Evolutionary conservation across 2,888 invertebrate species (phyloP).

Genomic region (Neoaliturus tenellus): DNA sequence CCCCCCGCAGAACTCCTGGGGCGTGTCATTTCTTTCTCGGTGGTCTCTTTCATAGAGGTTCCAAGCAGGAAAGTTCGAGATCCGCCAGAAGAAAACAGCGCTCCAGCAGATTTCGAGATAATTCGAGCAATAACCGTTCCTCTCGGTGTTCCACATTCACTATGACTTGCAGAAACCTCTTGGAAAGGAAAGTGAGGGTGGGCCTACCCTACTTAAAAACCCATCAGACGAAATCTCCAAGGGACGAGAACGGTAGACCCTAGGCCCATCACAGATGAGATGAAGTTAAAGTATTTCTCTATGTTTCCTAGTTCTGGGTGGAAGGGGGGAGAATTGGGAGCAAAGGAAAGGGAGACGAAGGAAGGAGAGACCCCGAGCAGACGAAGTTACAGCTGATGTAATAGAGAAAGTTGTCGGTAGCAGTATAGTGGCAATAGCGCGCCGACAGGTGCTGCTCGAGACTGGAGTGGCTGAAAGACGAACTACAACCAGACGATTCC

Average conservation of each 20-base stretch:
- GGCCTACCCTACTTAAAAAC: constrained; percentile 5
- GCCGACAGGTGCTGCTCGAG: background rate
- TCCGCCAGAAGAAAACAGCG: background rate
- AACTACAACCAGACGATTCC: background rate
- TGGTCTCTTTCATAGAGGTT: background rate
- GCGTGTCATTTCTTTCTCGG: background rate
- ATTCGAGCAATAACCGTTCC: constrained; percentile 2
- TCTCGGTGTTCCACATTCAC: background rate
- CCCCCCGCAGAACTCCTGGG: background rate
- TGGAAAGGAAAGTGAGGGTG: background rate
- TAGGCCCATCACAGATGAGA: too few species aligned
- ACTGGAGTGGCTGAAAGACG: background rate
- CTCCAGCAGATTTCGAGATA: constrained; percentile 13
- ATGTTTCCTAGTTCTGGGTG: background rate
- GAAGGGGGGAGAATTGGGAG: constrained; percentile 1
- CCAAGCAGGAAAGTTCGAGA: background rate
- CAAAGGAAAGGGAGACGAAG: constrained; percentile 7
- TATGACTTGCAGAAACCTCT: background rate
- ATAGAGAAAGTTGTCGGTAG: constrained; percentile 26
- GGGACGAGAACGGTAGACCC: background rate
- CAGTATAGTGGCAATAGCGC: background rate
- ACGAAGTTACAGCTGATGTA: constrained; percentile 1
- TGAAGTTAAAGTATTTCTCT: background rate
- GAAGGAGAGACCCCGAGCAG: background rate
- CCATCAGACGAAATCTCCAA: background rate